Evolutionary conservation across 2,888 invertebrate genomes (phyloP).

Genomic region (Hypomecis punctinalis): DNA sequence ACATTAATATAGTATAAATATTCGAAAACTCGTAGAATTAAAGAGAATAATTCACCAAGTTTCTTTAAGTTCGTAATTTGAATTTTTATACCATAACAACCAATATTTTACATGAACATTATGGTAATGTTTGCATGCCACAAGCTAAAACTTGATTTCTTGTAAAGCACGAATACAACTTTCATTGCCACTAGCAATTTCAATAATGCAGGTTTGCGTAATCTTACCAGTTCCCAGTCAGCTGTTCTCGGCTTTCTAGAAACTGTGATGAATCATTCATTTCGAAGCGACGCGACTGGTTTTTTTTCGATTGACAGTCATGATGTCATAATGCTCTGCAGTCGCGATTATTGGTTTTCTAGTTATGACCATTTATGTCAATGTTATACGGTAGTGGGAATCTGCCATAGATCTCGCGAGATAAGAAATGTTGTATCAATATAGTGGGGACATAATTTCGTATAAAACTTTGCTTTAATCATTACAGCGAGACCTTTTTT

Average conservation of each 20-base stretch:
- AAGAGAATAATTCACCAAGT: not conserved
- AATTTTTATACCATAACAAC: not conserved
- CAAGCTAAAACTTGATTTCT: not conserved
- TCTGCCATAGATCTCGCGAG: not conserved
- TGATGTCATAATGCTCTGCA: slow-evolving; percentile 39
- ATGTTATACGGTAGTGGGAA: slow-evolving; percentile 28
- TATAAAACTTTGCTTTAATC: too few relatives aligned
- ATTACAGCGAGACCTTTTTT: too few relatives aligned
- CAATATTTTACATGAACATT: not conserved
- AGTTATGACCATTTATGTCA: slow-evolving; percentile 39
- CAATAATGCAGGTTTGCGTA: slow-evolving; percentile 25
- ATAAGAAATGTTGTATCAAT: too few relatives aligned
- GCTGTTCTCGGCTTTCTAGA: slow-evolving; percentile 39
- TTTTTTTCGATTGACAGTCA: slow-evolving; percentile 32
- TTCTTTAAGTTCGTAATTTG: not conserved
- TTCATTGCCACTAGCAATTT: slow-evolving; percentile 23
- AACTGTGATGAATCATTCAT: slow-evolving; percentile 32
- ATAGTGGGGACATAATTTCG: too few relatives aligned
- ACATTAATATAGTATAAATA: too few relatives aligned
- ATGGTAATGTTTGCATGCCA: not conserved
- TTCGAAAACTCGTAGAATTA: not conserved
- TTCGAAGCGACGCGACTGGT: slow-evolving; percentile 28
- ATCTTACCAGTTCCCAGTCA: slow-evolving; percentile 19
- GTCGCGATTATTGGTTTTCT: slow-evolving; percentile 37
- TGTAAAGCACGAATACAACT: slow-evolving; percentile 9